Base-by-base conservation (phyloP, 2,888 invertebrate genomes). In the Drosophila acutilabella region DNA sequence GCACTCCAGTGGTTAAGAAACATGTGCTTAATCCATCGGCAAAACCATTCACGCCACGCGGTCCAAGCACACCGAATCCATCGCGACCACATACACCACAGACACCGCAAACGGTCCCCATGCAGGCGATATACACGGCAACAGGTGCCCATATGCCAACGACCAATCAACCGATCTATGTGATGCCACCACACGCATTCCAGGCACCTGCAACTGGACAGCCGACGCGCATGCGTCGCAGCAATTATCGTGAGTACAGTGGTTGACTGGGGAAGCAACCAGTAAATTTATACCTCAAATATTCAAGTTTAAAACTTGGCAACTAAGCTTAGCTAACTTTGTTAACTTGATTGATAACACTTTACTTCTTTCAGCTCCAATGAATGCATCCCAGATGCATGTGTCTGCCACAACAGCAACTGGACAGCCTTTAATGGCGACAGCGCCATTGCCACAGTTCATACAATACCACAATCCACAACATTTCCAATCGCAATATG, bases 11-110 rank as follows among this genome's bases (percentile, higher is more conserved):
- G 30, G 88, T 90, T 0, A 92, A 92, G 71, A 92, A 92, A 48
- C 98, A 98, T 91, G 94, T 95, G 61, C 93, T 95, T 92, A 98
- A 97, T 94, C 97, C 98, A n/a, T 95, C 96, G 76, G 96, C 97
- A 59, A 97, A 97, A 90, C 95, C 96, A 4, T 98, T 98, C 92
- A 96, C 96, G 47, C 97, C 97, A 20, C 94, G 96, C 85, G 95
- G 94, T 85, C 94, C 94, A 20, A 93, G 93, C 81, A 94, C 95
- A 45, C 94, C 95, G 48, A 94, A 93, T 80, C 94, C 93, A 66
- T 94, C 94, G 89, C 93, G 94, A 93, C 97, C 97, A 40, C 97
- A 97, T 91, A 97, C 97, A 44, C 97, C 97, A 36, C 96, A 96
- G 92, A 97, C 97, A 38, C 97, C 97, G 5, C 36, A 36, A 36